Evolutionary conservation across 2,888 invertebrate genomes (phyloP).

Genomic region (Pseudococcus viburni): DNA sequence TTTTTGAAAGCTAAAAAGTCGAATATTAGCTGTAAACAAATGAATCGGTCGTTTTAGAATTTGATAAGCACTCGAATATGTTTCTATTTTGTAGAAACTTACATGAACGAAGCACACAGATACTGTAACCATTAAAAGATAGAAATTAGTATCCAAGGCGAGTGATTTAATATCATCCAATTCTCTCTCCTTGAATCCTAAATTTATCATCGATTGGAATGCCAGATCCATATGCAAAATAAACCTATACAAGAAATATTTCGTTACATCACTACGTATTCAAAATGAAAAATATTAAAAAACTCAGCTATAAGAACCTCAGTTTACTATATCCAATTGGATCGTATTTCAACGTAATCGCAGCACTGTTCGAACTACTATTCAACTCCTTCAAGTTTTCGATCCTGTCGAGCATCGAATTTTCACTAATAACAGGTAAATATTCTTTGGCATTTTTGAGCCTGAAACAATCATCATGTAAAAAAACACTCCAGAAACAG

Average conservation of each 20-base stretch:
- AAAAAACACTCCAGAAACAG: conserved; percentile 39
- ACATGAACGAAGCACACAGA: conserved; percentile 94
- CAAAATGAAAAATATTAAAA: background rate
- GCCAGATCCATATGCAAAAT: conserved; percentile 84
- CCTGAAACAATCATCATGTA: conserved; percentile 71
- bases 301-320: conserved; percentile 67
- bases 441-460: conserved; percentile 78
- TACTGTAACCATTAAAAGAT: conserved; percentile 90
- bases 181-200: conserved; percentile 94
- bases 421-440: conserved; percentile 86
- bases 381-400: conserved; percentile 82
- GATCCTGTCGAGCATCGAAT: conserved; percentile 85
- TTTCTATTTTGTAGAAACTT: conserved; percentile 72
- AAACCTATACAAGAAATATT: conserved; percentile 73
- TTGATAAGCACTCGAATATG: background rate
- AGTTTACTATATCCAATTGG: conserved; percentile 74
- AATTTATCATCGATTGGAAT: conserved; percentile 78
- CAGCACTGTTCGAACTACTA: conserved; percentile 79
- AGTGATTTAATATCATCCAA: conserved; percentile 97
- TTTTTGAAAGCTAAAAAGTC: conserved; percentile 98
- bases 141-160: conserved; percentile 95
- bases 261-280: background rate
- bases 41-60: background rate
- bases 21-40: conserved; percentile 84
- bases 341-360: conserved; percentile 80